Evolutionary conservation across 2,888 invertebrate species (phyloP).

Genomic region (Timandra comae): DNA sequence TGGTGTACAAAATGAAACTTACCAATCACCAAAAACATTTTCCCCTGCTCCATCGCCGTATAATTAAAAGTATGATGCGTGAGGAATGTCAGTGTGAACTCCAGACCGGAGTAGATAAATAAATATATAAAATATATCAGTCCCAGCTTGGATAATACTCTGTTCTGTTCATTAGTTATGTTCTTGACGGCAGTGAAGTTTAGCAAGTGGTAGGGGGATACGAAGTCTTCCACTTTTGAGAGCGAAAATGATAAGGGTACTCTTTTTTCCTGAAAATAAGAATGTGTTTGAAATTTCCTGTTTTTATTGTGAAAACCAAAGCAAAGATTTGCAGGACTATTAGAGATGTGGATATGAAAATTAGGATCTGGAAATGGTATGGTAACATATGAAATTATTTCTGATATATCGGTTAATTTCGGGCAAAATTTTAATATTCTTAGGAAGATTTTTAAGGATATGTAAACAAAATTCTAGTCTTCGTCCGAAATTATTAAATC

Average conservation of each 20-base stretch:
- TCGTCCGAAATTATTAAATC: too few species aligned
- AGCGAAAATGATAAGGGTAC: conserved; percentile 81
- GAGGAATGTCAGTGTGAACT: conserved; percentile 97
- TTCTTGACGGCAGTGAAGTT: conserved; percentile 83
- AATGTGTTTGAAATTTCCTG: neutral
- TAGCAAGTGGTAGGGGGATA: conserved; percentile 64
- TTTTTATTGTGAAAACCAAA: too few species aligned
- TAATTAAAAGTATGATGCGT: conserved; percentile 95
- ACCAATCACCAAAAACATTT: conserved; percentile 97
- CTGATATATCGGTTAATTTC: too few species aligned
- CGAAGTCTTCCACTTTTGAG: conserved; percentile 76
- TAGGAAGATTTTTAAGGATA: too few species aligned
- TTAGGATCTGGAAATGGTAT: too few species aligned
- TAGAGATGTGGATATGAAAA: too few species aligned
- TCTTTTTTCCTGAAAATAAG: conserved; percentile 79
- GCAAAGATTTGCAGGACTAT: too few species aligned
- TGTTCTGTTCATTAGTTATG: conserved; percentile 77
- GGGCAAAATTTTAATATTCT: too few species aligned
- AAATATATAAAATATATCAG: conserved; percentile 92
- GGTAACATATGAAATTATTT: too few species aligned
- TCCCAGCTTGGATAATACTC: conserved; percentile 81
- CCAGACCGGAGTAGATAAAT: conserved; percentile 96
- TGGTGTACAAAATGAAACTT: too few species aligned
- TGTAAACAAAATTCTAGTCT: too few species aligned
- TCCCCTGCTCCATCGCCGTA: conserved; percentile 97